Conservation (phyloP, 2,113 vertebrate genomes). For the Oophaga pumilio region DNA sequence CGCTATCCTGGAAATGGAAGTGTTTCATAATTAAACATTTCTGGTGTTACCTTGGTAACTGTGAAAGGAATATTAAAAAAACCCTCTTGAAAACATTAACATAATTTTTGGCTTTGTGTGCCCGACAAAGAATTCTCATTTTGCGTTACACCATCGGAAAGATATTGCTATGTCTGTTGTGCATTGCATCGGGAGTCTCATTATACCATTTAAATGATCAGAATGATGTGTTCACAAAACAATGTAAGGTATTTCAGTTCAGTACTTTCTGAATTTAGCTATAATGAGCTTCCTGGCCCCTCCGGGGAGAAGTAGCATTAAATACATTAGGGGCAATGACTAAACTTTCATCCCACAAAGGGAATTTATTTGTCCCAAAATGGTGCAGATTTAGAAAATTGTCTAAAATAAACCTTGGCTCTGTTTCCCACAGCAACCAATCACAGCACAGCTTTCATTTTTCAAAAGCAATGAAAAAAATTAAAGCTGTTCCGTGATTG, state of each 20-base stretch:
- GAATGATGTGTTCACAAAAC: slow-evolving; percentile 26
- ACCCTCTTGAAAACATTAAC: slow-evolving; percentile 42
- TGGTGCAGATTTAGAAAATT: too few species aligned
- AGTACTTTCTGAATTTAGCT: slow-evolving; percentile 30
- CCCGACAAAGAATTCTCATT: slow-evolving; percentile 39
- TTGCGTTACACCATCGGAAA: slow-evolving; percentile 38
- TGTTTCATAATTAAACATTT: slow-evolving; percentile 59
- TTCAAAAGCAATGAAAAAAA: too few species aligned
- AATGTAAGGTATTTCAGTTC: slow-evolving; percentile 16
- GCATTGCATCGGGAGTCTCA: slow-evolving; percentile 26
- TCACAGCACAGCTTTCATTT: too few species aligned
- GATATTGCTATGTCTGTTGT: slow-evolving; percentile 9
- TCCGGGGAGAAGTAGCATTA: neutral
- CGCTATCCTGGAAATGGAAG: slow-evolving; percentile 49
- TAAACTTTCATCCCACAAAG: neutral
- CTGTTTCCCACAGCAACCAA: too few species aligned
- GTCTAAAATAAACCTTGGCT: too few species aligned
- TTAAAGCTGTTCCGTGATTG: too few species aligned
- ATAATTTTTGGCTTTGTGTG: slow-evolving; percentile 54
- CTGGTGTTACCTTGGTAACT: slow-evolving; percentile 55
- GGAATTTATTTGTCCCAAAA: too few species aligned
- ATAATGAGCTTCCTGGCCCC: slow-evolving; percentile 45
- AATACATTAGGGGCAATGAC: neutral
- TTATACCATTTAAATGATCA: slow-evolving; percentile 44
- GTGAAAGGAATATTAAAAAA: slow-evolving; percentile 23